phyloP scores from a whole-genome alignment of 2,113 vertebrate genomes.

The Psephotus haematonotus region DNA sequence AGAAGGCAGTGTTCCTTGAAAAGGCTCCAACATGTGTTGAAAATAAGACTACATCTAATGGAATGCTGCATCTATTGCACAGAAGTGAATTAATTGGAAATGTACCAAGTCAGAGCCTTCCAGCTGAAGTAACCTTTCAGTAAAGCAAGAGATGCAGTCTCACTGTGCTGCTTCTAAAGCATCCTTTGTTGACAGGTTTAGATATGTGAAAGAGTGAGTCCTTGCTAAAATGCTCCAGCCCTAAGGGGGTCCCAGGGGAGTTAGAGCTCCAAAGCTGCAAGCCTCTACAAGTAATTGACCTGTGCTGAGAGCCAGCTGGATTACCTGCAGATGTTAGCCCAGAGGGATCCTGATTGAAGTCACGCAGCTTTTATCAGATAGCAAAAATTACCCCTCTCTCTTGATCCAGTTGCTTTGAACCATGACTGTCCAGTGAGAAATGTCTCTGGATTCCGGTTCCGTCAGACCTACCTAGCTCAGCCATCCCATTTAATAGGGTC shows the following conservation, averaged over 20 bases:
- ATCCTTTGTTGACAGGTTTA: neutral
- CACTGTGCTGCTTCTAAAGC: neutral
- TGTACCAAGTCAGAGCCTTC: neutral
- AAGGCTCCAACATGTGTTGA: neutral
- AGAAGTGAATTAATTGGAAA: neutral
- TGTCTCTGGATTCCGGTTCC: neutral
- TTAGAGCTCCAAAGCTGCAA: neutral
- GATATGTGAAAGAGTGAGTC: neutral
- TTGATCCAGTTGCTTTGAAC: neutral
- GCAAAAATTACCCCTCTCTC: neutral
- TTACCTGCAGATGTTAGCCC: constrained; percentile 4
- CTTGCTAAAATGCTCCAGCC: neutral
- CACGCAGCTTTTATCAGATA: neutral
- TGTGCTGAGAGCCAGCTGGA: neutral
- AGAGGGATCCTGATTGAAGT: neutral
- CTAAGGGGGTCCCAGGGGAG: neutral
- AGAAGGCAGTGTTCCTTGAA: neutral
- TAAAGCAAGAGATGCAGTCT: neutral
- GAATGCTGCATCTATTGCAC: neutral
- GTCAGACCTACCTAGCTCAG: neutral
- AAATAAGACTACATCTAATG: neutral
- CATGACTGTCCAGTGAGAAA: neutral
- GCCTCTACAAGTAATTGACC: neutral
- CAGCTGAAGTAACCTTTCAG: neutral
- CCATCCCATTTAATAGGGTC: neutral